Conservation (phyloP, 2,888 invertebrate genomes). For the Pollenia labialis region DNA sequence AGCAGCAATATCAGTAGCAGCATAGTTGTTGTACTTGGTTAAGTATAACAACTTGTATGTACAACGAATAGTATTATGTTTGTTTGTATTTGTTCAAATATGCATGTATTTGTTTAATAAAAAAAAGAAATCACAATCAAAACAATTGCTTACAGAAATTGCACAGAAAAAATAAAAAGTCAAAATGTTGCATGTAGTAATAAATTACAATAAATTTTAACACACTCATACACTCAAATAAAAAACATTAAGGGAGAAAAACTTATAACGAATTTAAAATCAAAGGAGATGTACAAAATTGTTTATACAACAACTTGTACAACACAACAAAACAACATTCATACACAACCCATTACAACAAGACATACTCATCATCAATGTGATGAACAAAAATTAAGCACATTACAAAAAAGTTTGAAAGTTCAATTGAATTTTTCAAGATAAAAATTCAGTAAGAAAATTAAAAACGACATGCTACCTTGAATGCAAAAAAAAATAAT, state of each 20-base stretch:
- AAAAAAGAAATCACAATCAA: conserved; percentile 78
- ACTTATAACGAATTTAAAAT: conserved; percentile 25
- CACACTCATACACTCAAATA: conserved; percentile 7
- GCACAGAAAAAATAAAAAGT: conserved; percentile 31
- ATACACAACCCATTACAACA: conserved; percentile 27
- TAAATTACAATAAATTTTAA: conserved; percentile 76
- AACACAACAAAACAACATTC: conserved; percentile 10
- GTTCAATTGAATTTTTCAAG: conserved; percentile 37
- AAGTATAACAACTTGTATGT: conserved; percentile 60
- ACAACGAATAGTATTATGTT: background rate
- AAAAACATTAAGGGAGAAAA: conserved; percentile 11
- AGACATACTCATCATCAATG: conserved; percentile 29
- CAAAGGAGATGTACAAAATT: conserved; percentile 54
- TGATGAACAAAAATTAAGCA: conserved; percentile 37
- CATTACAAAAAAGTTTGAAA: conserved; percentile 14
- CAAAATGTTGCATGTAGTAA: conserved; percentile 82
- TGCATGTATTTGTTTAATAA: conserved; percentile 37
- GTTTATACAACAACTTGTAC: conserved; percentile 19
- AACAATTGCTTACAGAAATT: conserved; percentile 75
- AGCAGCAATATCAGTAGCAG: conserved; percentile 37
- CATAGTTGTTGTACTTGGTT: conserved; percentile 59
- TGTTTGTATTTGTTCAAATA: conserved; percentile 10
- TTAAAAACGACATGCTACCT: conserved; percentile 12
- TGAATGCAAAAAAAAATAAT: background rate
- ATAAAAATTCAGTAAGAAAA: background rate